Evolutionary conservation across 2,113 vertebrate genomes (phyloP).

Genomic region (Sakesphorus luctuosus): DNA sequence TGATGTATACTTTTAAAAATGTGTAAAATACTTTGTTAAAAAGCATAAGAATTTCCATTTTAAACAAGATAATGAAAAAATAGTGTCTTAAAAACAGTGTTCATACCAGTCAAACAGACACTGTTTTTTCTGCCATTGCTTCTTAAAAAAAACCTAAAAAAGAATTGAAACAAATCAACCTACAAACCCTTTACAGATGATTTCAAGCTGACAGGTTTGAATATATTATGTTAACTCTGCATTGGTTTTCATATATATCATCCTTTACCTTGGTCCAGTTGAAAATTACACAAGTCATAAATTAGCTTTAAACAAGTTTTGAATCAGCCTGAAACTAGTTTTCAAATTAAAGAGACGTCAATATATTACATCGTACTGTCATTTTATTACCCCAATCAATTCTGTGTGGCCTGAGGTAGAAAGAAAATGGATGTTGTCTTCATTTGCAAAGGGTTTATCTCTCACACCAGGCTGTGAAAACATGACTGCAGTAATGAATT

Average conservation of each 20-base stretch:
- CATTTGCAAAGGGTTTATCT: constrained; percentile 89
- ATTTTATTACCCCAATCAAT: constrained; percentile 94
- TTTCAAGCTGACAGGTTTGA: constrained; percentile 66
- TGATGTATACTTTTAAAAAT: not conserved
- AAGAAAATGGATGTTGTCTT: constrained; percentile 81
- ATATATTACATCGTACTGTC: constrained; percentile 85
- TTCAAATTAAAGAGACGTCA: constrained; percentile 85
- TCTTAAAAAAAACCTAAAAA: not conserved
- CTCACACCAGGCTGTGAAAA: constrained; percentile 82
- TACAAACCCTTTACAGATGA: not conserved
- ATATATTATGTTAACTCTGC: constrained; percentile 76
- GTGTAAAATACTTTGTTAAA: not conserved
- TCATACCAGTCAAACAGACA: not conserved
- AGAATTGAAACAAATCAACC: not conserved
- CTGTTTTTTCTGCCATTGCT: not conserved
- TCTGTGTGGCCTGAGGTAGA: constrained; percentile 78
- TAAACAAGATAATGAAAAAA: constrained; percentile 13
- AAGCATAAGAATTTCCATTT: not conserved
- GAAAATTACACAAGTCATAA: constrained; percentile 82
- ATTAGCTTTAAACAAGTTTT: constrained; percentile 88
- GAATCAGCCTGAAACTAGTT: constrained; percentile 81
- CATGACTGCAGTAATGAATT: constrained; percentile 82
- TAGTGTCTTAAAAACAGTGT: not conserved
- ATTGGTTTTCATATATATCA: constrained; percentile 78
- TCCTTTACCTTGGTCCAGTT: constrained; percentile 71